phyloP scores from a whole-genome alignment of 2,797 vertebrate genomes.

The Myripristis murdjan region DNA sequence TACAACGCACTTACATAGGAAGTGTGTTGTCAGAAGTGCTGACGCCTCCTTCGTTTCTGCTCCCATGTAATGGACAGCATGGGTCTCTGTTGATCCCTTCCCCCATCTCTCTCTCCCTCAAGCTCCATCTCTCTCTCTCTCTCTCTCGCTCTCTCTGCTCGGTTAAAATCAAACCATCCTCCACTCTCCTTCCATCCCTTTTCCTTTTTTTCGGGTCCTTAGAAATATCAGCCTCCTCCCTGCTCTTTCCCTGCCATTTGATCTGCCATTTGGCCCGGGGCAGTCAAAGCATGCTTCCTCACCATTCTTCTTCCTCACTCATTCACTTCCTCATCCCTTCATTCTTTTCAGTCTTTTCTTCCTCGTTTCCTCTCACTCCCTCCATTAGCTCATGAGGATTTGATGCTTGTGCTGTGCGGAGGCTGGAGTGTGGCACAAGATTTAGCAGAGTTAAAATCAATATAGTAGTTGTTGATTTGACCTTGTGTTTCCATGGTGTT shows the following conservation, averaged over 20 bases:
- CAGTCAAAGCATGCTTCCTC: conserved; percentile 3
- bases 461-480: no score
- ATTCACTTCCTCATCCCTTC: not conserved
- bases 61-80: not conserved
- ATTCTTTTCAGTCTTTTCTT: not conserved
- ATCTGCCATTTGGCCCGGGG: conserved; percentile 26
- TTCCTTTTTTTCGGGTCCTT: not conserved
- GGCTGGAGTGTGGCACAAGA: no score
- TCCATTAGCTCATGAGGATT: no score
- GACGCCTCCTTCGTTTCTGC: not conserved
- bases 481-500: no score
- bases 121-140: not conserved
- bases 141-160: not conserved
- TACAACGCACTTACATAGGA: no score
- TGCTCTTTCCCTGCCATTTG: conserved; percentile 38
- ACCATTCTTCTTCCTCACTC: conserved; percentile 17
- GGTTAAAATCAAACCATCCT: no score
- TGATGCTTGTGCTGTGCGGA: no score
- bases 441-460: no score
- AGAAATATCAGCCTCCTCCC: conserved; percentile 15
- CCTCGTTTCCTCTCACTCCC: not conserved
- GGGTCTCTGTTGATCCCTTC: not conserved
- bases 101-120: not conserved
- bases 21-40: no score
- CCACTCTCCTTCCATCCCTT: no score